Percentiles rank a stretch among this genome's conserved stretches.
These are phyloP conservation scores for Apostichopus californicus DNA, from an alignment of 35 echinoderm and acorn worm species.

Conservation along the genomic window DNA sequence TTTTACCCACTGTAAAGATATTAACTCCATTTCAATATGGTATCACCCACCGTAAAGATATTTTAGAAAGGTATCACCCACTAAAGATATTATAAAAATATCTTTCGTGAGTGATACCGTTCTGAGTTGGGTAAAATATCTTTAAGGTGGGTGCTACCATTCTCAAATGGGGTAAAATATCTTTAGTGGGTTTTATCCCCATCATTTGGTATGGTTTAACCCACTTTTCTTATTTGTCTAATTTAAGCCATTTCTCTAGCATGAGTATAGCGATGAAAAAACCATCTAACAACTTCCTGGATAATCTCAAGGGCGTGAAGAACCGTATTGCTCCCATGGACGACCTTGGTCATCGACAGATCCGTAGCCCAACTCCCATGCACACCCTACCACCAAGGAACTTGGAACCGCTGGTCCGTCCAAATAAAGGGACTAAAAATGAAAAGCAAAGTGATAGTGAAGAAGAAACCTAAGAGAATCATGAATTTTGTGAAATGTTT, in stretches of 20 bases:
- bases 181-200: too few species aligned
- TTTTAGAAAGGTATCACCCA: too few species aligned
- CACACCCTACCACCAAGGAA: conserved; percentile 2
- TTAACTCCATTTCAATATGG: too few species aligned
- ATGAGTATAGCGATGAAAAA: neutral
- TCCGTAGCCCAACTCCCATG: neutral
- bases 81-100: too few species aligned
- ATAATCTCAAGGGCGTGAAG: neutral
- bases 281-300: neutral
- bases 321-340: conserved; percentile 18
- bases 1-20: too few species aligned
- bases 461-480: neutral
- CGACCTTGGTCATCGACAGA: neutral
- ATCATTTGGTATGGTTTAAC: neutral
- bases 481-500: neutral
- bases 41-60: too few species aligned
- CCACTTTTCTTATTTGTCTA: neutral
- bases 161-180: neutral
- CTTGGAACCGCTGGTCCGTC: conserved; percentile 6
- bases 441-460: neutral
- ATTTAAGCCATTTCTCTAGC: neutral
- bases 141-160: neutral
- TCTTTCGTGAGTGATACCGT: too few species aligned
- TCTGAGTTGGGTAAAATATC: too few species aligned
- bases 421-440: neutral